Evolutionary conservation across 2,113 vertebrate genomes (phyloP), one percentile per base, ranked within the genome.

Genomic region (Pica pica): DNA sequence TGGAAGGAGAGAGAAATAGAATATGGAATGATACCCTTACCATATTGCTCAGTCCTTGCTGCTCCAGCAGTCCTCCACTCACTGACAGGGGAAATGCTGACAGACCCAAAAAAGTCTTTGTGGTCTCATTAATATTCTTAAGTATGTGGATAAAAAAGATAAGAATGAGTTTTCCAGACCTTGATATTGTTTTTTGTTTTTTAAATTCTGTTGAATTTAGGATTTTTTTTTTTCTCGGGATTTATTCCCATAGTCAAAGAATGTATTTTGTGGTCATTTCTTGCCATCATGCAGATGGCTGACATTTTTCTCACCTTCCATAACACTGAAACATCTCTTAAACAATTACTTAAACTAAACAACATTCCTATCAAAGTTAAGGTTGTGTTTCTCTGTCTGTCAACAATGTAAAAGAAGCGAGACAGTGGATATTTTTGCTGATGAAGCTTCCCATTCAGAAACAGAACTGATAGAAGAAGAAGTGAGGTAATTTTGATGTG

Each of bases 401-500:
- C 49, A 84, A 84, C 91, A 77, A 93, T 85, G 22, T 97, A 89
- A 96, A 97, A 97, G 97, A 97, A 97, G 97, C 83, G 96, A 98
- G 78, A 97, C 97, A 97, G 93, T 97, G 97, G 97, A 97, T 96
- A 93, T 96, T 95, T 95, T 98, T 94, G 94, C 96, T 95, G 97
- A 96, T 84, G 95, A 97, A 96, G 92, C 89, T 90, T 97, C 96
- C 78, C 57, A 96, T 95, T 97, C 97, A 95, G 97, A 98, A 96
- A 94, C 94, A 95, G 96, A 97, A 87, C 93, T 89, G 92, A 70
- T 93, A 97, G 96, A 97, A 96, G 97, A 97, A 93, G 87, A 94
- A 94, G 85, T 82, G 96, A 98, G 97, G 97, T 98, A 97, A 97
- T 94, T 67, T 83, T 83, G 9, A 89, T 93, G 89, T 92, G 83